phyloP scores from a whole-genome alignment of 2,113 vertebrate species.

The Chaetops frenatus region DNA sequence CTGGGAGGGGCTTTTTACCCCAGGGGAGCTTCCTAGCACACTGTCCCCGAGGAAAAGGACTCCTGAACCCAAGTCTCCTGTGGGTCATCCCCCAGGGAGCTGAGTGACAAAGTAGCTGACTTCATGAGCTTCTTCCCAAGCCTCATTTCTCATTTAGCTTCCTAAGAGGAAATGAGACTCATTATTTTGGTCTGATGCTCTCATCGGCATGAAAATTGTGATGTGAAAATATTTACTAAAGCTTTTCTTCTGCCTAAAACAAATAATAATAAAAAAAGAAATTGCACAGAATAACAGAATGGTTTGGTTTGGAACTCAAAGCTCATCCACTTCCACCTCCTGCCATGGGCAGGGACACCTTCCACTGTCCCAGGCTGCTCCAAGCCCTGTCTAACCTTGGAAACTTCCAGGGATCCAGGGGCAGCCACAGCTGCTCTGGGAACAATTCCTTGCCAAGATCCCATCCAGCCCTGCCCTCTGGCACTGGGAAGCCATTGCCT shows the following conservation, averaged over 20 bases:
- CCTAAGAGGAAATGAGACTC: neutral
- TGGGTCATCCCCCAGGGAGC: neutral
- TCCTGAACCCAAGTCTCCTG: neutral
- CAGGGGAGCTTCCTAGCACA: neutral
- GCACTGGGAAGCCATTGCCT: neutral
- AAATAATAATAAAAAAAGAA: neutral
- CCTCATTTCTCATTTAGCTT: neutral
- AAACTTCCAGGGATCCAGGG: neutral
- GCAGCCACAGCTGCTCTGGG: neutral
- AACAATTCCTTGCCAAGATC: neutral
- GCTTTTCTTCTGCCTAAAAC: neutral
- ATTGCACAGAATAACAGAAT: neutral
- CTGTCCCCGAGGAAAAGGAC: neutral
- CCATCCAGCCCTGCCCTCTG: neutral
- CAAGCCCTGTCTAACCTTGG: fast-evolving
- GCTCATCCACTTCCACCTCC: fast-evolving
- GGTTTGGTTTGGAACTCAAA: neutral
- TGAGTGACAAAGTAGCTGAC: neutral
- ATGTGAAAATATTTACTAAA: neutral
- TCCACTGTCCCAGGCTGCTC: fast-evolving
- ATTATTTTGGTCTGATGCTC: neutral
- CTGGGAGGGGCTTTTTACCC: neutral
- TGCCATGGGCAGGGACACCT: neutral
- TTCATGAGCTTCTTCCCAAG: neutral
- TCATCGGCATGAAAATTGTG: neutral